Evolutionary conservation across 2,888 invertebrate species (phyloP).

Genomic region (Lamellibrachia columna): DNA sequence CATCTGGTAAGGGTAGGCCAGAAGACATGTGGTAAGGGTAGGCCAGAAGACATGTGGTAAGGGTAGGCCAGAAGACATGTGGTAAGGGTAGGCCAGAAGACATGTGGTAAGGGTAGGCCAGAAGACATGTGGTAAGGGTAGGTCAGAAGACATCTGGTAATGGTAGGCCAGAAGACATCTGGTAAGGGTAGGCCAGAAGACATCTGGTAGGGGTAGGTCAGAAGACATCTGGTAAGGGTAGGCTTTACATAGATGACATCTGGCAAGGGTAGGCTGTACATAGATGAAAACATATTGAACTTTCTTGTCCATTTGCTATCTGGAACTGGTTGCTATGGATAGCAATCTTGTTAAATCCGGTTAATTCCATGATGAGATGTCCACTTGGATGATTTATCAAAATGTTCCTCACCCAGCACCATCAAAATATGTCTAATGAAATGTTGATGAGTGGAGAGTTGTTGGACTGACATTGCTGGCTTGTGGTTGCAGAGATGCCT

Average conservation of each 20-base stretch:
- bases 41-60: not conserved
- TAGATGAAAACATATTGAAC: not conserved
- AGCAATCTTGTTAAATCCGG: not conserved
- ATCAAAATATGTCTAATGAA: not conserved
- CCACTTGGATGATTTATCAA: not conserved
- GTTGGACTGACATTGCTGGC: not conserved
- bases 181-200: too few species aligned
- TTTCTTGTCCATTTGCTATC: not conserved
- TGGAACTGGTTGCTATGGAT: not conserved
- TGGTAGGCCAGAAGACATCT: too few species aligned
- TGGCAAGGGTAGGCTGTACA: not conserved
- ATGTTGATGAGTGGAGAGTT: not conserved
- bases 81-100: not conserved
- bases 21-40: not conserved
- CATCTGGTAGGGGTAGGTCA: too few species aligned
- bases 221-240: too few species aligned
- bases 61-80: not conserved
- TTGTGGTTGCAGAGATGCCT: slow-evolving; percentile 84
- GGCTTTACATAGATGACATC: not conserved
- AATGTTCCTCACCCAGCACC: not conserved
- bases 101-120: not conserved
- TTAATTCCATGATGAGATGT: not conserved
- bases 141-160: too few species aligned
- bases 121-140: not conserved
- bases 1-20: not conserved